Conservation (phyloP, 2,888 invertebrate genomes). For the Autographa pulchrina region DNA sequence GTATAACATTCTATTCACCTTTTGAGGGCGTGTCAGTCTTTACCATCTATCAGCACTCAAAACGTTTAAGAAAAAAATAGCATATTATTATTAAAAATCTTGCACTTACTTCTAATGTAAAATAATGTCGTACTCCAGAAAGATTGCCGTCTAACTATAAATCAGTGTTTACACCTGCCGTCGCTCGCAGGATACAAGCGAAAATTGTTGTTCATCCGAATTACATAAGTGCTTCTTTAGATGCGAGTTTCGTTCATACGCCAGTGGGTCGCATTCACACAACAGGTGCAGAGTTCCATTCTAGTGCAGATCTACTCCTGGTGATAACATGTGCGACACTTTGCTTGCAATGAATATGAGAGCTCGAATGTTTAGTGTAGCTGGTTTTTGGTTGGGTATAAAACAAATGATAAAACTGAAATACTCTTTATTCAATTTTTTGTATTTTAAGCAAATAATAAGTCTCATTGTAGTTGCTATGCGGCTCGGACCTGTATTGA, state of each 20-base stretch:
- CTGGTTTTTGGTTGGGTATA: neutral
- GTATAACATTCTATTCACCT: too few relatives aligned
- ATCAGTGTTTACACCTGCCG: neutral
- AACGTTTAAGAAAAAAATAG: neutral
- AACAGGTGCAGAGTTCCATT: constrained; percentile 45
- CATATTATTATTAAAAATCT: neutral
- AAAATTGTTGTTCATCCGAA: constrained; percentile 18
- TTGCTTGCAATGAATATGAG: neutral
- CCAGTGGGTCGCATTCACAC: constrained; percentile 28
- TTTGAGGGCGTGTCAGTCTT: too few relatives aligned
- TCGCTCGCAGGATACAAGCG: neutral
- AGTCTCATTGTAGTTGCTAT: neutral
- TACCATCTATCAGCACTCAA: neutral
- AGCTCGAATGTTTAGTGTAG: neutral
- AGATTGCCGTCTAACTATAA: neutral
- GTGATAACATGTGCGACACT: constrained; percentile 20
- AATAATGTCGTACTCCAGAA: constrained; percentile 49
- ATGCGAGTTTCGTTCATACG: constrained; percentile 21
- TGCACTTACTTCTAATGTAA: constrained; percentile 10
- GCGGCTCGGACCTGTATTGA: neutral
- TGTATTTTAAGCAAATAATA: neutral
- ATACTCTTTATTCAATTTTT: too few relatives aligned
- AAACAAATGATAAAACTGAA: neutral
- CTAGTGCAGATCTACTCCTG: constrained; percentile 3
- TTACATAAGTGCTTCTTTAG: constrained; percentile 26